phyloP scores from a whole-genome alignment of 2,113 vertebrate genomes.

The Aegithalos caudatus region DNA sequence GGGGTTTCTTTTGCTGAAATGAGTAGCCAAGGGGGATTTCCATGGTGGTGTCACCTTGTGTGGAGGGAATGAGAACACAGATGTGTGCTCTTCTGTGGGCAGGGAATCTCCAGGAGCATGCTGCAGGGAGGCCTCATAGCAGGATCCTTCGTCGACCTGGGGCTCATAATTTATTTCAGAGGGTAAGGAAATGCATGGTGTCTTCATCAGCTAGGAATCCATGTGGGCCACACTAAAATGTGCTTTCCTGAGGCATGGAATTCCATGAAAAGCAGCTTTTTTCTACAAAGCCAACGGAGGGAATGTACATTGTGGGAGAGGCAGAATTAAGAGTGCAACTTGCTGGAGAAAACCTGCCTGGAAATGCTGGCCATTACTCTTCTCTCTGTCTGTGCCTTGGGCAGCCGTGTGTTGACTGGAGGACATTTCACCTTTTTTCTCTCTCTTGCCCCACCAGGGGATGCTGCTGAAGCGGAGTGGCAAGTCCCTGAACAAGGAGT shows the following conservation, averaged over 20 bases:
- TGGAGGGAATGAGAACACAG: not conserved
- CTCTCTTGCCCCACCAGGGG: slow-evolving; percentile 72
- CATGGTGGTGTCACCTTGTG: not conserved
- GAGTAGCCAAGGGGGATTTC: not conserved
- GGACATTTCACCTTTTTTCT: not conserved
- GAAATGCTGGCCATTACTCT: not conserved
- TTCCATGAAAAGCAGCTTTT: not conserved
- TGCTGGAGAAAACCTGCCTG: not conserved
- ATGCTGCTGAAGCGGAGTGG: slow-evolving; percentile 95
- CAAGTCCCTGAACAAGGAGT: slow-evolving; percentile 95
- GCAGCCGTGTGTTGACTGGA: not conserved
- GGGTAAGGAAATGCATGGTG: not conserved
- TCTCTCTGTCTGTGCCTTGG: not conserved
- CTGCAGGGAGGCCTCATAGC: not conserved
- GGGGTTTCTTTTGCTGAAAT: not conserved
- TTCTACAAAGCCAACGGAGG: not conserved
- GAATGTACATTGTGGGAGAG: not conserved
- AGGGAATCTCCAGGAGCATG: not conserved
- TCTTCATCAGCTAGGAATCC: not conserved
- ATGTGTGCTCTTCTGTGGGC: not conserved
- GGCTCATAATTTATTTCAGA: not conserved
- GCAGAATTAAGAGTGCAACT: not conserved
- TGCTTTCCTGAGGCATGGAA: not conserved
- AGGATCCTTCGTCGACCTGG: not conserved
- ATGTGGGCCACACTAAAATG: not conserved